phyloP scores from a whole-genome alignment of 2,888 invertebrate genomes.

The Cabera pusaria region DNA sequence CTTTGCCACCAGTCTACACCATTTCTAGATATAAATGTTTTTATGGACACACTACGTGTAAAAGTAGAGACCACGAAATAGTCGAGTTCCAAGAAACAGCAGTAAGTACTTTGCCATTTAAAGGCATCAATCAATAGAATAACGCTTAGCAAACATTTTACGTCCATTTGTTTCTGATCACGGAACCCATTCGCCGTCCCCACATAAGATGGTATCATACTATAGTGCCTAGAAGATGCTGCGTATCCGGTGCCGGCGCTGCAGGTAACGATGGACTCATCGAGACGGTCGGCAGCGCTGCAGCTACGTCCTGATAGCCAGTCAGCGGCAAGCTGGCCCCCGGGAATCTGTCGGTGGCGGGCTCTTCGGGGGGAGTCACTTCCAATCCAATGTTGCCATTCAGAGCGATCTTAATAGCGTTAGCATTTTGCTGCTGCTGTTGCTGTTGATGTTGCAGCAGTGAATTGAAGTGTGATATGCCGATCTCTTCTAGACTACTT shows the following conservation, averaged over 20 bases:
- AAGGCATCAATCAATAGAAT: conserved; percentile 17
- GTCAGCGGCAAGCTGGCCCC: conserved; percentile 51
- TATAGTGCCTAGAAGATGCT: conserved; percentile 94
- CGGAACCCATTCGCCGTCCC: conserved; percentile 93
- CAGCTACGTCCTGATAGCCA: conserved; percentile 77
- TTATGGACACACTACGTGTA: conserved; percentile 41
- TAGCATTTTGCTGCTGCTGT: conserved; percentile 85
- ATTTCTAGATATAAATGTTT: conserved; percentile 31
- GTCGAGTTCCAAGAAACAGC: conserved; percentile 45
- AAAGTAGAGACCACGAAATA: conserved; percentile 59
- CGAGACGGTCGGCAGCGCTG: conserved; percentile 66
- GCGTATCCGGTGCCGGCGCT: conserved; percentile 82
- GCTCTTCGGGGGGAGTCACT: conserved; percentile 88
- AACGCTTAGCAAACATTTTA: conserved; percentile 47
- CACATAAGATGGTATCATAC: conserved; percentile 98
- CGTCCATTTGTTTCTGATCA: conserved; percentile 88
- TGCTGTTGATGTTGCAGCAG: conserved; percentile 82
- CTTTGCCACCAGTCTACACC: conserved; percentile 54
- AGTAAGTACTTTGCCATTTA: conserved; percentile 2
- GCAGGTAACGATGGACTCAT: conserved; percentile 60
- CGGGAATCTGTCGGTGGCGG: conserved; percentile 73
- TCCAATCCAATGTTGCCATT: conserved; percentile 94
- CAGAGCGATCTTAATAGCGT: conserved; percentile 92
- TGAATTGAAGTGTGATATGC: conserved; percentile 90
- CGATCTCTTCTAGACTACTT: conserved; percentile 93